These are phyloP conservation scores for Schizotus pectinicornis DNA, from an alignment of 2,888 invertebrate species.

Conservation along the genomic window DNA sequence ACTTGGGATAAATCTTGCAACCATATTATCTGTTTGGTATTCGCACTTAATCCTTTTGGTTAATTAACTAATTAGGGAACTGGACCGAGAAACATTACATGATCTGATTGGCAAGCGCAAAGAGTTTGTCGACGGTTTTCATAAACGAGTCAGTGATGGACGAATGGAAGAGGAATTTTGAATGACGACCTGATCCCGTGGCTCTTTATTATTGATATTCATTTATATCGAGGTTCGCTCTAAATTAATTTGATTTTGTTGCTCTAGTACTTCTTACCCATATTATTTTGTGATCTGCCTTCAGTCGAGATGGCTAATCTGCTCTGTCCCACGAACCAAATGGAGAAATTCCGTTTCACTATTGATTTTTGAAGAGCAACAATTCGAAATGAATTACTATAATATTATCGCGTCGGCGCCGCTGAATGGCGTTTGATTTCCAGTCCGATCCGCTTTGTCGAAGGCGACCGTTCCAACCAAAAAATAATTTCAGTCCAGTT, in stretches of 20 bases:
- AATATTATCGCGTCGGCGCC: not conserved
- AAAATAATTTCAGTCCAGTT: slow-evolving; percentile 1
- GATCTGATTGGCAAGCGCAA: too few relatives aligned
- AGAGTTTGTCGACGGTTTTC: too few relatives aligned
- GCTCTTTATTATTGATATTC: too few relatives aligned
- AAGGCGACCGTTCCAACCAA: too few relatives aligned
- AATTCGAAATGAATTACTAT: not conserved
- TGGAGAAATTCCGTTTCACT: not conserved
- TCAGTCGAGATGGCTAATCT: not conserved
- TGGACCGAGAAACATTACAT: too few relatives aligned
- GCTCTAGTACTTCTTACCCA: slow-evolving; percentile 4
- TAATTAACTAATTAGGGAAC: too few relatives aligned
- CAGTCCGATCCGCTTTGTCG: not conserved
- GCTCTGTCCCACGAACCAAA: not conserved
- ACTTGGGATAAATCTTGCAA: too few relatives aligned
- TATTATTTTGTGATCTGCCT: slow-evolving; percentile 1
- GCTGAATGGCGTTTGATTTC: slow-evolving; percentile 5
- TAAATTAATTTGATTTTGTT: slow-evolving; percentile 10
- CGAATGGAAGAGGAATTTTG: too few relatives aligned
- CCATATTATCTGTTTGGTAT: too few relatives aligned
- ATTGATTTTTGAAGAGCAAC: not conserved
- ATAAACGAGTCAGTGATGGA: too few relatives aligned
- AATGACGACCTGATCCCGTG: too few relatives aligned
- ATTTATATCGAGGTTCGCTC: not conserved
- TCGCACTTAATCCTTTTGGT: too few relatives aligned